Conservation (phyloP, 1,140 invertebrate species). For the Wasmannia auropunctata region DNA sequence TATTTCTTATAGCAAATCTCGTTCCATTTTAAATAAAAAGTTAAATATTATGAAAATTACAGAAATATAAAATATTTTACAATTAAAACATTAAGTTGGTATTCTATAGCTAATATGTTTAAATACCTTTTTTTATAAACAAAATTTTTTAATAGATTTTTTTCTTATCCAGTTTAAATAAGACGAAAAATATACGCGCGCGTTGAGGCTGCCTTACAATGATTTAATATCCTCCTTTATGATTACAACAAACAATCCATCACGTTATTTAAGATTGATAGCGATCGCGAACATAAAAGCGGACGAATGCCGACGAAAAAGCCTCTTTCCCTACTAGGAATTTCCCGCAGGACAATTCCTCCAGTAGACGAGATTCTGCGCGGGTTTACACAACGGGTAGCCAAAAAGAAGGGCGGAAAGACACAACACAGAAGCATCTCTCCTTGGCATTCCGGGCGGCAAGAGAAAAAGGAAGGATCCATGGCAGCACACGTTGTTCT, state of each 20-base stretch:
- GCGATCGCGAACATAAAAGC: constrained; percentile 53
- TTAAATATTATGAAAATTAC: neutral
- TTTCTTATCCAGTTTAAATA: neutral
- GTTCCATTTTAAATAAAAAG: neutral
- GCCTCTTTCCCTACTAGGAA: constrained; percentile 75
- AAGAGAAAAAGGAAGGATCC: constrained; percentile 75
- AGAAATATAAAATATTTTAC: neutral
- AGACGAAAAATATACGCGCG: neutral
- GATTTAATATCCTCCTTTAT: constrained; percentile 6
- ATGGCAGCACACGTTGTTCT: constrained; percentile 76
- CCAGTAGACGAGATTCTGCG: constrained; percentile 73
- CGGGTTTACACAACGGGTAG: constrained; percentile 74
- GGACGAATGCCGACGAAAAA: constrained; percentile 74
- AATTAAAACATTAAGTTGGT: neutral
- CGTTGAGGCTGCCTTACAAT: neutral
- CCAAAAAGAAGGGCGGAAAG: constrained; percentile 60
- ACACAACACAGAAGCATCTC: constrained; percentile 77
- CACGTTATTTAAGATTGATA: constrained; percentile 45
- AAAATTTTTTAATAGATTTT: neutral
- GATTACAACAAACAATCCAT: constrained; percentile 26
- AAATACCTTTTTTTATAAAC: neutral
- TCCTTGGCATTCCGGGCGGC: constrained; percentile 76
- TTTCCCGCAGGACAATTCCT: constrained; percentile 78
- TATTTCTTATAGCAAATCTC: neutral
- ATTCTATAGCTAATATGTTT: neutral